Percentiles rank a stretch among this genome's conserved stretches.
Evolutionary conservation across 1,140 invertebrate species (phyloP).

Genomic region (Manduca sexta): DNA sequence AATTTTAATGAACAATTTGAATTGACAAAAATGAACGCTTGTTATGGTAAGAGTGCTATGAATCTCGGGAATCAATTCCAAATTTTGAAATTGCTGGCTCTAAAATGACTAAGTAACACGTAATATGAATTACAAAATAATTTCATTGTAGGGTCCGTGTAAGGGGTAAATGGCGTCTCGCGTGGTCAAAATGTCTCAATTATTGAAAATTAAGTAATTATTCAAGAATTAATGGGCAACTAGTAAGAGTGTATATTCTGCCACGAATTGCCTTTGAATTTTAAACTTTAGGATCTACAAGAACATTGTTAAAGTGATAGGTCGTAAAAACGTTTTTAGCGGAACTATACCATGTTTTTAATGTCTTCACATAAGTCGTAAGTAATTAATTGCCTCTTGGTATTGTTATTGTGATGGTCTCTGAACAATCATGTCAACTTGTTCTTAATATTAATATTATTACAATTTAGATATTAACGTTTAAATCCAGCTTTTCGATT

Average conservation of each 20-base stretch:
- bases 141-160: too few relatives aligned
- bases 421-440: constrained; percentile 32
- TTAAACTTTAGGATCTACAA: constrained; percentile 1
- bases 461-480: constrained; percentile 29
- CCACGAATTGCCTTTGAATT: constrained; percentile 4
- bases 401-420: constrained; percentile 26
- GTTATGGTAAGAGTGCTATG: too few relatives aligned
- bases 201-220: too few relatives aligned
- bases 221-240: background rate
- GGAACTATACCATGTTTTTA: constrained; percentile 1
- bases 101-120: too few relatives aligned
- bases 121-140: too few relatives aligned
- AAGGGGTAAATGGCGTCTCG: too few relatives aligned
- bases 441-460: constrained; percentile 17
- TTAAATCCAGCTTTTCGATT: constrained; percentile 59
- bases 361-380: constrained; percentile 3
- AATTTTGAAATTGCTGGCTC: too few relatives aligned
- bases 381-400: constrained; percentile 13
- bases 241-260: background rate
- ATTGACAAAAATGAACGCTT: too few relatives aligned
- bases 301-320: constrained; percentile 1
- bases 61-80: too few relatives aligned
- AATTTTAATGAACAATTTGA: too few relatives aligned
- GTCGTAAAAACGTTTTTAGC: background rate
- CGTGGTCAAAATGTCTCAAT: too few relatives aligned